Base-by-base conservation (phyloP, 1,140 invertebrate species). In the Eumaeus atala region DNA sequence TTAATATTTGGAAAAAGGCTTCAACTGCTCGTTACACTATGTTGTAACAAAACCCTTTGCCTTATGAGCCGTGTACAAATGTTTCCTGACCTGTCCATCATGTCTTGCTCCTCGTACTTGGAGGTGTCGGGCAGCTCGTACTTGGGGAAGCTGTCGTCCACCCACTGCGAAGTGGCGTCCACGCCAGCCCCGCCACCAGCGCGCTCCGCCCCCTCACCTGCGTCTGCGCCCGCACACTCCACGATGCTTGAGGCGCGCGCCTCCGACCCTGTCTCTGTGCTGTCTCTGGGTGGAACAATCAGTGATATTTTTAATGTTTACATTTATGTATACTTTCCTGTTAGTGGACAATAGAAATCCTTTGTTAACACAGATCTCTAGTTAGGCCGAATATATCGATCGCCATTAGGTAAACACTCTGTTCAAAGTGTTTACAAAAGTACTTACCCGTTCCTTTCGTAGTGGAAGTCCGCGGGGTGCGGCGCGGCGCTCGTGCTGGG, bases 101-200 rank as follows among this genome's bases (percentile, higher is more conserved):
- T 57, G 51, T 84, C 81, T 58, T 77, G 71, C 8, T 83, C 77
- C 21, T 81, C 74, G 62, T 78, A 82, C 37, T 84, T 86, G 33
- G 74, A 75, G 8, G 79, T 74, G 47, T 74, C 77, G 1, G 80
- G 78, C 52, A 77, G 59, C 48, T 71, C 66, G 67, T 78, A 81
- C 48, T 80, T 78, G 50, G 70, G 84, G 71, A 85, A 87, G 62
- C 81, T 84, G 70, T 88, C 87, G 68, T 87, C 84, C 44, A 88
- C 80, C 87, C 87, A 88, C 55, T 86, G 83, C 64, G 77, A 83
- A 49, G 87, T 88, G n/a, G 87, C 87, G 61, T 83, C 84, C 17
- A 80, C 55, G n/a, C n/a, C n/a, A n/a, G n/a, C n/a, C 80, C 77
- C 8, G 62, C 28, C 65, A 47, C 66, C 71, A 9, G 69, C 70